These are phyloP conservation scores for Helicoverpa armigera DNA, from an alignment of 1,140 invertebrate genomes.

Conservation along the genomic window DNA sequence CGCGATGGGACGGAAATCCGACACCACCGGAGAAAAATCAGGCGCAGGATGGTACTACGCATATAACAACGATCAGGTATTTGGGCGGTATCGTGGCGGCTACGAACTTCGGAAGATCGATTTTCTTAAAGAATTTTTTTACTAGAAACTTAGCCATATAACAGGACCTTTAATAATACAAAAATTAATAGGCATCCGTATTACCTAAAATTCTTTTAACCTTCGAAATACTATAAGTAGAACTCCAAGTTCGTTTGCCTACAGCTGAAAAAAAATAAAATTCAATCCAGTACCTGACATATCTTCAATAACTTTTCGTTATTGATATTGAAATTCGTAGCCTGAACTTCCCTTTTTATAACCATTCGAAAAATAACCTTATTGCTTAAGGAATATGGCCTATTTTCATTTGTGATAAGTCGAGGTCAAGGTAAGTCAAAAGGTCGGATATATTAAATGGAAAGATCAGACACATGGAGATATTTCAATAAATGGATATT, in stretches of 20 bases:
- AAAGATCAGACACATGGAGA: constrained; percentile 5
- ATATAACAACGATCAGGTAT: too few relatives aligned
- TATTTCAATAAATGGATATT: neutral
- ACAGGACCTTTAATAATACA: too few relatives aligned
- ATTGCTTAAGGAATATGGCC: neutral
- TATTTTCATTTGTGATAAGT: neutral
- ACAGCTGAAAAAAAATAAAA: constrained; percentile 32
- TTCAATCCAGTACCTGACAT: constrained; percentile 46
- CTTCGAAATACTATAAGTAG: too few relatives aligned
- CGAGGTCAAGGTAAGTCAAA: constrained; percentile 18
- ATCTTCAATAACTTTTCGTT: constrained; percentile 51
- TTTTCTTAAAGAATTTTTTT: too few relatives aligned
- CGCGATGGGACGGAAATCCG: too few relatives aligned
- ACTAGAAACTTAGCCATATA: too few relatives aligned
- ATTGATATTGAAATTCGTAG: constrained; percentile 44
- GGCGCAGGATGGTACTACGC: too few relatives aligned
- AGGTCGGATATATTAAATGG: constrained; percentile 40
- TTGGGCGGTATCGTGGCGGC: too few relatives aligned
- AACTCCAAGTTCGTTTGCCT: constrained; percentile 1
- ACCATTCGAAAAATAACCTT: neutral
- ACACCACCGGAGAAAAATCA: too few relatives aligned
- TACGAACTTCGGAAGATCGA: too few relatives aligned
- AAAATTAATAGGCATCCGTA: too few relatives aligned
- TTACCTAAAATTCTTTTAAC: too few relatives aligned
- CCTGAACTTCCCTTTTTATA: neutral